These are phyloP conservation scores for Apis laboriosa DNA, from an alignment of 1,140 invertebrate genomes.

Conservation along the genomic window DNA sequence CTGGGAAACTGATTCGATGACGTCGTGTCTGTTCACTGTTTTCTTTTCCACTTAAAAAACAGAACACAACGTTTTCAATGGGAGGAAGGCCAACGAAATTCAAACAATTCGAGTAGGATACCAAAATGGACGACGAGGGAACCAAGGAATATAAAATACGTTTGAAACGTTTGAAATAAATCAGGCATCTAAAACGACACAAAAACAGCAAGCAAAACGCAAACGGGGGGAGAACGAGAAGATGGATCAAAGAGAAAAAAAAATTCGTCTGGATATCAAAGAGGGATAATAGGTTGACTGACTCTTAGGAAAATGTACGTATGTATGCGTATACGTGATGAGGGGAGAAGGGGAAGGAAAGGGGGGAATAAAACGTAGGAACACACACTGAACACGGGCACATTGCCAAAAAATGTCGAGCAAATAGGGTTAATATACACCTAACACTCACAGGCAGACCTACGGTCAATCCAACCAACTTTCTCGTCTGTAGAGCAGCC, in stretches of 20 bases:
- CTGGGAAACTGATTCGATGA: background rate
- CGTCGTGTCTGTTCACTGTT: background rate
- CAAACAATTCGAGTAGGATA: background rate
- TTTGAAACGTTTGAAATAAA: slow-evolving; percentile 49
- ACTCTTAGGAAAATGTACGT: background rate
- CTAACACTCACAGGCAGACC: slow-evolving; percentile 81
- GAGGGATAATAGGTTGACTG: background rate
- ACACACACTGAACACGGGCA: slow-evolving; percentile 75
- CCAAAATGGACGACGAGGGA: background rate
- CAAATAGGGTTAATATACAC: slow-evolving; percentile 76
- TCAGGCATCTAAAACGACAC: slow-evolving; percentile 61
- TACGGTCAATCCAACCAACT: slow-evolving; percentile 78
- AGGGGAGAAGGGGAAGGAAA: background rate
- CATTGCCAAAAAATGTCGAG: slow-evolving; percentile 75
- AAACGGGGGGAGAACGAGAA: slow-evolving; percentile 36
- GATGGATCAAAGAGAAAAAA: slow-evolving; percentile 7
- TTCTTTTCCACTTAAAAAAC: background rate
- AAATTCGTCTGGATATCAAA: background rate
- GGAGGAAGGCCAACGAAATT: background rate
- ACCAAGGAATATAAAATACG: slow-evolving; percentile 1
- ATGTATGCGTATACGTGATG: no score
- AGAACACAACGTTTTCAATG: background rate
- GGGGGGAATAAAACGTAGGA: slow-evolving; percentile 39
- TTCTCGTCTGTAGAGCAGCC: slow-evolving; percentile 68
- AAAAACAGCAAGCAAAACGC: slow-evolving; percentile 51